These are phyloP conservation scores for Nasonia oneida DNA, from an alignment of 2,888 invertebrate species.

Conservation along the genomic window DNA sequence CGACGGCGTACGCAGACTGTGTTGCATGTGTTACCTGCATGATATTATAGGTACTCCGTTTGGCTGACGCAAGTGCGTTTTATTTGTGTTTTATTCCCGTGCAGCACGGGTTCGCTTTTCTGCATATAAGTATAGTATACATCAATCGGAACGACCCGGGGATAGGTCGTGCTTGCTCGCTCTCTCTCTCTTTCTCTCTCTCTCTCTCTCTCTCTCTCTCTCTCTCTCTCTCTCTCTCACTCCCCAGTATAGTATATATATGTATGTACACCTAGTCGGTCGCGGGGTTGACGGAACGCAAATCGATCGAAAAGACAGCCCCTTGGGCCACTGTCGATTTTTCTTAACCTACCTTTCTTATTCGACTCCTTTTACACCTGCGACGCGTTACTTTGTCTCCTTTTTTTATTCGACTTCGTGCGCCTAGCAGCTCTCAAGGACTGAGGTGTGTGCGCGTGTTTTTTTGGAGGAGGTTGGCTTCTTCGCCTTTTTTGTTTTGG, in stretches of 20 bases:
- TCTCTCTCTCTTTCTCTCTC: background rate
- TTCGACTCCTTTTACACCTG: background rate
- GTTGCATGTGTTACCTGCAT: background rate
- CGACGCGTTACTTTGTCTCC: background rate
- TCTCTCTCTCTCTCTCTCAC: background rate
- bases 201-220: background rate
- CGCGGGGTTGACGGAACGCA: slow-evolving; percentile 52
- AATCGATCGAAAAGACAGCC: slow-evolving; percentile 55
- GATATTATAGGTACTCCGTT: no score
- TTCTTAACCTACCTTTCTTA: slow-evolving; percentile 30
- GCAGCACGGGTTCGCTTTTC: background rate
- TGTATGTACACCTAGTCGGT: background rate
- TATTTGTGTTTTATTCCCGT: background rate
- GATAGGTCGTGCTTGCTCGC: slow-evolving; percentile 26
- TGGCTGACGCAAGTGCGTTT: background rate
- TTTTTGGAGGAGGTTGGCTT: background rate
- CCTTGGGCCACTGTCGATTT: slow-evolving; percentile 37
- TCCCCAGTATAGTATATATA: background rate
- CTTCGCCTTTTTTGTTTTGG: background rate
- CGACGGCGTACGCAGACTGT: background rate
- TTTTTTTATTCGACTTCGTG: background rate
- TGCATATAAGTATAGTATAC: background rate
- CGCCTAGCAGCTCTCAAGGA: background rate
- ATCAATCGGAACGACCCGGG: background rate
- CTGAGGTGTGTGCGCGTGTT: background rate